Evolutionary conservation across 2,797 vertebrate species (phyloP).

Genomic region (Novumbra hubbsi): DNA sequence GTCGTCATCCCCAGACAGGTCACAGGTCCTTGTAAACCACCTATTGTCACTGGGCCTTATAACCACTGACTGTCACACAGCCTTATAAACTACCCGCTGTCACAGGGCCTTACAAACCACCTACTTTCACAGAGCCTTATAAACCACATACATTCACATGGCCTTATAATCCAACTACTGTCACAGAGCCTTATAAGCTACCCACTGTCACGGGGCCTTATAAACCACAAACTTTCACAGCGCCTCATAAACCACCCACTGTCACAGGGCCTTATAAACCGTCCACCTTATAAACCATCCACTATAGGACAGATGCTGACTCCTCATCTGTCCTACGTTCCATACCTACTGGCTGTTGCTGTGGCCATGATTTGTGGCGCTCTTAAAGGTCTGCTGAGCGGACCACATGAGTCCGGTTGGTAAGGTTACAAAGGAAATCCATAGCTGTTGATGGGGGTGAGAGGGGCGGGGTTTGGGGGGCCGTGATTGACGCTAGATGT

Average conservation of each 20-base stretch:
- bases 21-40: too few relatives aligned
- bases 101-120: too few relatives aligned
- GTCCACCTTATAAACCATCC: background rate
- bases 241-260: too few relatives aligned
- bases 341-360: slow-evolving; percentile 33
- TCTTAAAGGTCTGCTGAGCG: slow-evolving; percentile 31
- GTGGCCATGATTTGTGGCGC: slow-evolving; percentile 54
- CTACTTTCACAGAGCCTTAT: too few relatives aligned
- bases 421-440: slow-evolving; percentile 17
- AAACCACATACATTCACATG: too few relatives aligned
- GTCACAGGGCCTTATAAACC: slow-evolving; percentile 29
- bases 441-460: background rate
- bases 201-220: too few relatives aligned
- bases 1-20: background rate
- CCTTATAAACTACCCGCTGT: too few relatives aligned
- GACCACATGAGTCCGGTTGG: slow-evolving; percentile 72
- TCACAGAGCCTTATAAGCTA: too few relatives aligned
- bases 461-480: slow-evolving; percentile 14
- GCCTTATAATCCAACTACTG: too few relatives aligned
- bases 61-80: too few relatives aligned
- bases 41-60: too few relatives aligned
- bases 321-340: slow-evolving; percentile 47
- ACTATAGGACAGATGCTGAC: slow-evolving; percentile 46
- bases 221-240: too few relatives aligned
- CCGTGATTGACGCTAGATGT: slow-evolving; percentile 12